A percentile compares a stretch with the other conserved stretches of the same genome.
These are phyloP conservation scores for Cololabis saira DNA, from an alignment of 2,113 vertebrate species.

Conservation along the genomic window DNA sequence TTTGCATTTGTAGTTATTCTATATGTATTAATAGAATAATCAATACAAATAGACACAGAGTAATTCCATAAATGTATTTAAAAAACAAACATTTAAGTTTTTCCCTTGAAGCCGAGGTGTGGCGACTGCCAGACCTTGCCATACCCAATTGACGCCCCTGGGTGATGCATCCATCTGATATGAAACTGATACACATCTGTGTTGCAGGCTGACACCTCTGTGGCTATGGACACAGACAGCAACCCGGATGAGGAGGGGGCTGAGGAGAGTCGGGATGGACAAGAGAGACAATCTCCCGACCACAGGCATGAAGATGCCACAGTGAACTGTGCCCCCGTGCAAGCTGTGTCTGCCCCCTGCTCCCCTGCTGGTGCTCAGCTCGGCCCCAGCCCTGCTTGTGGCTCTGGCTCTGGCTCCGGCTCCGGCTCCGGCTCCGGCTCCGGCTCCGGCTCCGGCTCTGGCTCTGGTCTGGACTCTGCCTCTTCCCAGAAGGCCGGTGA, in stretches of 20 bases:
- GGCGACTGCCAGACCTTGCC: too few relatives aligned
- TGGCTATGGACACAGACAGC: slow-evolving; percentile 81
- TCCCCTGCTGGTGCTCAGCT: slow-evolving; percentile 60
- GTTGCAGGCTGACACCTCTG: slow-evolving; percentile 75
- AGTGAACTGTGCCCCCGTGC: slow-evolving; percentile 57
- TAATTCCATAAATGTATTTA: too few relatives aligned
- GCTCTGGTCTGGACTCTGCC: slow-evolving; percentile 52
- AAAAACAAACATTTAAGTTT: too few relatives aligned
- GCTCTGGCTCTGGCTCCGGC: slow-evolving; percentile 54
- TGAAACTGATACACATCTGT: slow-evolving; percentile 4
- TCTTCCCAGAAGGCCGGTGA: slow-evolving; percentile 64
- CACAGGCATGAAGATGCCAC: slow-evolving; percentile 23
- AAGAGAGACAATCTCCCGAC: slow-evolving; percentile 63
- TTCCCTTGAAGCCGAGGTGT: too few relatives aligned
- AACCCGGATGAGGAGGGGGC: slow-evolving; percentile 80
- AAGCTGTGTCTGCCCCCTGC: slow-evolving; percentile 69
- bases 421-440: slow-evolving; percentile 39
- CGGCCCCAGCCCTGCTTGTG: slow-evolving; percentile 23
- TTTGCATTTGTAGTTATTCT: too few relatives aligned
- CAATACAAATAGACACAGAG: too few relatives aligned
- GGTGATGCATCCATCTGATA: too few relatives aligned
- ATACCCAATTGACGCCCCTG: too few relatives aligned
- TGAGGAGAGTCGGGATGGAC: slow-evolving; percentile 78
- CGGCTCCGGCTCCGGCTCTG: slow-evolving; percentile 32
- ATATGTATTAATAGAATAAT: too few relatives aligned